phyloP scores from a whole-genome alignment of 2,797 vertebrate genomes.

The Falco berigora region DNA sequence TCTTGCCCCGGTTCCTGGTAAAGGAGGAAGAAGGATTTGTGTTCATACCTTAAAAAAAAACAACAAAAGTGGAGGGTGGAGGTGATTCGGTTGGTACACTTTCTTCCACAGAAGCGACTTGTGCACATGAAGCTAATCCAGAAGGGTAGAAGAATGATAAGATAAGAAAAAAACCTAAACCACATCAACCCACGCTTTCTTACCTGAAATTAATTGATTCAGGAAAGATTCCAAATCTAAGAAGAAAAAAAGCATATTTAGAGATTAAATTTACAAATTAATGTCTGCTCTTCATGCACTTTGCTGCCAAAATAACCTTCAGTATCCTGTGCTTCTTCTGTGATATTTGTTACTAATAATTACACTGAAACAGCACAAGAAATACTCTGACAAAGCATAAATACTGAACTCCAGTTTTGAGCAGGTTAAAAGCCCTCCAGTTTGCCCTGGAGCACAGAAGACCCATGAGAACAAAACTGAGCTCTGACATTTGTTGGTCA shows the following conservation, averaged over 20 bases:
- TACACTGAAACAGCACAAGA: not conserved
- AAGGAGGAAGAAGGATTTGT: not conserved
- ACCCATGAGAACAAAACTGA: not conserved
- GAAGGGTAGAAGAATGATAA: not conserved
- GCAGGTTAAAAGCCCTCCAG: not conserved
- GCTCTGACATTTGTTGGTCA: not conserved
- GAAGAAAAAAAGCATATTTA: not conserved
- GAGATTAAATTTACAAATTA: not conserved
- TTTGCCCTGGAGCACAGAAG: not conserved
- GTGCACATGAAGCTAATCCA: not conserved
- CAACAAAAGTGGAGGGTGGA: not conserved
- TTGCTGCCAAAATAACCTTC: not conserved
- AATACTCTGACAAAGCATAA: not conserved
- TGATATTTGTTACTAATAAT: not conserved
- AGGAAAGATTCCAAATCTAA: not conserved
- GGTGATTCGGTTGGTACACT: fast-evolving
- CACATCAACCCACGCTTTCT: not conserved
- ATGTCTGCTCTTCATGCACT: not conserved
- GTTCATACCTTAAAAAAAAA: not conserved
- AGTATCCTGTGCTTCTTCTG: not conserved
- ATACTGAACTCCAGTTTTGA: not conserved
- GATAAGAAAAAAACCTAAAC: not conserved
- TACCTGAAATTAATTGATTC: not conserved
- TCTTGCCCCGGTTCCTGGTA: not conserved
- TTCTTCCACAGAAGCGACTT: not conserved